Percentiles rank a stretch among this genome's conserved stretches.
Evolutionary conservation across 2,113 vertebrate genomes (phyloP).

Genomic region (Alligator sinensis): DNA sequence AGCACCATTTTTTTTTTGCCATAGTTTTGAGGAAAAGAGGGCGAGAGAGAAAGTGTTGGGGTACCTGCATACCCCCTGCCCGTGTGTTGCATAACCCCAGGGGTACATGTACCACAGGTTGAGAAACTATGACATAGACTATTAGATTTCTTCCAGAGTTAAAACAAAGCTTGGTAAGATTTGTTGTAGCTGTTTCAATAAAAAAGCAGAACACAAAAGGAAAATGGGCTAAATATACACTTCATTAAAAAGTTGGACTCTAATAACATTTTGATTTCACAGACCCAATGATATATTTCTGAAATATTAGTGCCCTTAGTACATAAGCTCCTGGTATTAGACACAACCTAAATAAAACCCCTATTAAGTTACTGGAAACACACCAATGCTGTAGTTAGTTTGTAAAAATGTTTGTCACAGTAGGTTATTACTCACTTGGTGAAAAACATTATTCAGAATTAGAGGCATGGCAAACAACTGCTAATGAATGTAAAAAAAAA

Average conservation of each 20-base stretch:
- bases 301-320: background rate
- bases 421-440: background rate
- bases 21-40: too few relatives aligned
- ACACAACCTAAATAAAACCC: background rate
- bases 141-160: background rate
- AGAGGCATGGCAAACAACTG: background rate
- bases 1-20: too few relatives aligned
- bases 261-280: constrained; percentile 3
- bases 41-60: too few relatives aligned
- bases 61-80: too few relatives aligned
- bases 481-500: background rate
- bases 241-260: background rate
- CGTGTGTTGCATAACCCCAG: too few relatives aligned
- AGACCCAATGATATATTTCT: background rate
- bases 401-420: background rate
- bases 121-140: too few relatives aligned
- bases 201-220: background rate
- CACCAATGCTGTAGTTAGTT: background rate
- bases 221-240: background rate
- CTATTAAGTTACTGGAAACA: background rate
- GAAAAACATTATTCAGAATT: background rate
- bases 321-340: background rate
- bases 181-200: background rate
- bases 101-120: too few relatives aligned
- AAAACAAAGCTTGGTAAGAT: background rate